A percentile compares a stretch with the other conserved stretches of the same genome.
Conservation (phyloP, 2,888 invertebrate species). For the Salpingus planirostris region DNA sequence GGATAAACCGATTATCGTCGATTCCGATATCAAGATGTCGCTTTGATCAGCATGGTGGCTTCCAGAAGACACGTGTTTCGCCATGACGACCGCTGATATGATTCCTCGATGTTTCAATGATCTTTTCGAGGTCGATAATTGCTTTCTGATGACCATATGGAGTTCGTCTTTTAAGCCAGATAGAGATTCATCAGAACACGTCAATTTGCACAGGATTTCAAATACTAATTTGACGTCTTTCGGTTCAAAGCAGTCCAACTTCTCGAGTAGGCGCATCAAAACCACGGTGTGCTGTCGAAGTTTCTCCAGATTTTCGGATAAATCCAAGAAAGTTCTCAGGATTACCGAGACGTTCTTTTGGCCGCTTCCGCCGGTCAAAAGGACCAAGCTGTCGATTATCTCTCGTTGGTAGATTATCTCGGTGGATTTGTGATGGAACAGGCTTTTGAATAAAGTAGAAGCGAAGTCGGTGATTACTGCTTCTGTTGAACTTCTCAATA, state of each 20-base stretch:
- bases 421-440: constrained; percentile 36
- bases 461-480: constrained; percentile 50
- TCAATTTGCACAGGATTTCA: constrained; percentile 67
- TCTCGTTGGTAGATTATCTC: constrained; percentile 28
- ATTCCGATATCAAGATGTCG: constrained; percentile 38
- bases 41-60: constrained; percentile 20
- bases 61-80: constrained; percentile 57
- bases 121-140: constrained; percentile 58
- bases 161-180: constrained; percentile 67
- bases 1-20: constrained; percentile 43
- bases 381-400: constrained; percentile 30
- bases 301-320: constrained; percentile 36
- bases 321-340: constrained; percentile 25
- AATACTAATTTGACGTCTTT: constrained; percentile 67
- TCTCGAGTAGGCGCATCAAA: constrained; percentile 62
- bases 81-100: constrained; percentile 64
- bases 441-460: constrained; percentile 47
- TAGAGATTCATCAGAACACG: constrained; percentile 46
- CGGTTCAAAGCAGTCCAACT: constrained; percentile 63
- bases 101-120: constrained; percentile 63
- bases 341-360: constrained; percentile 24
- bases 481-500: constrained; percentile 45
- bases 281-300: constrained; percentile 52
- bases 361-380: constrained; percentile 28
- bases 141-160: constrained; percentile 77